Evolutionary conservation across 2,113 vertebrate species (phyloP).

Genomic region (Rallus limicola): DNA sequence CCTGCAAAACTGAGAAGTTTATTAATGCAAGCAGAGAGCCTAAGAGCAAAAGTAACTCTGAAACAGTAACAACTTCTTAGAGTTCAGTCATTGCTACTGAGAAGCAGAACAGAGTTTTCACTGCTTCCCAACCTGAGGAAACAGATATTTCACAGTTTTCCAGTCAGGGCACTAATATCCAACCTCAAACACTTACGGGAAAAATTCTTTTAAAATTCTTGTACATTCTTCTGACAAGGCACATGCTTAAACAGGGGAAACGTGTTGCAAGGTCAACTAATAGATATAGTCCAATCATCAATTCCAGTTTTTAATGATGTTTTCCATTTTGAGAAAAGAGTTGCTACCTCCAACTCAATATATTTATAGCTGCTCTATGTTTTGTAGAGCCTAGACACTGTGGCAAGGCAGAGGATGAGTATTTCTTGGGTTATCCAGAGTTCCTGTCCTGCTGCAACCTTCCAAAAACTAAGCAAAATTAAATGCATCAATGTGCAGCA

Average conservation of each 20-base stretch:
- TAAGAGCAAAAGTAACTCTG: background rate
- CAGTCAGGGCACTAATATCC: background rate
- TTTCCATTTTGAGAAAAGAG: background rate
- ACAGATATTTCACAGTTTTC: background rate
- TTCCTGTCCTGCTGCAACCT: background rate
- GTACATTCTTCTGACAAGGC: background rate
- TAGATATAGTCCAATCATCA: background rate
- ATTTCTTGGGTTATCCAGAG: background rate
- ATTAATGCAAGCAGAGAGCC: background rate
- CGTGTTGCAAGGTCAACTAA: background rate
- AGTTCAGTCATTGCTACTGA: background rate
- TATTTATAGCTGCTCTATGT: background rate
- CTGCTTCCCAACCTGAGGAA: background rate
- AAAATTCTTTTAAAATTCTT: background rate
- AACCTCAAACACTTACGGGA: background rate
- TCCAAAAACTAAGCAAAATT: background rate
- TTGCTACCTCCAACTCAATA: background rate
- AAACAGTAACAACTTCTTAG: background rate
- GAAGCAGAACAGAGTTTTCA: background rate
- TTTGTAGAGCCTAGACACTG: background rate
- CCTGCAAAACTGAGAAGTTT: background rate
- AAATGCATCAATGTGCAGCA: background rate
- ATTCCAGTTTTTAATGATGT: background rate
- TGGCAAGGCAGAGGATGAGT: background rate
- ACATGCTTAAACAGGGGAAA: background rate